Evolutionary conservation across 2,113 vertebrate genomes (phyloP).

Genomic region (Poeciliopsis occidentalis): DNA sequence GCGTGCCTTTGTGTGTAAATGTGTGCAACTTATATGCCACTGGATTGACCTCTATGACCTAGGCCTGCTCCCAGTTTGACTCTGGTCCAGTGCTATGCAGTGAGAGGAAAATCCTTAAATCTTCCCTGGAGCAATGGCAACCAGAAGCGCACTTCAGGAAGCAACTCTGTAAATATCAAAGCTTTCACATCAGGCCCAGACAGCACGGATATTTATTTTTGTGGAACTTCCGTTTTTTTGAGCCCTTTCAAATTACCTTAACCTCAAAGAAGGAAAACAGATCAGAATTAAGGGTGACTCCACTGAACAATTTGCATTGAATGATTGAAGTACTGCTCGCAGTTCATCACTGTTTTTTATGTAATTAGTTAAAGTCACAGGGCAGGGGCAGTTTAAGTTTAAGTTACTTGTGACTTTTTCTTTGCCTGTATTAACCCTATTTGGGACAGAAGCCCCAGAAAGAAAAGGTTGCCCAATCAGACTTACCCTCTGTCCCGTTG

Average conservation of each 20-base stretch:
- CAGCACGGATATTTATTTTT: slow-evolving; percentile 29
- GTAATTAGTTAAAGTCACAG: slow-evolving; percentile 50
- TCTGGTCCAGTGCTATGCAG: slow-evolving; percentile 41
- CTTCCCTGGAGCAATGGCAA: slow-evolving; percentile 49
- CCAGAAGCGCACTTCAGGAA: slow-evolving; percentile 54
- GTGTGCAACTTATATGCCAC: slow-evolving; percentile 10
- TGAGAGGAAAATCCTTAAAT: slow-evolving; percentile 56
- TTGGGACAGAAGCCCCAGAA: slow-evolving; percentile 37
- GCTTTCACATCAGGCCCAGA: slow-evolving; percentile 42
- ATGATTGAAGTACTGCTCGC: slow-evolving; percentile 32
- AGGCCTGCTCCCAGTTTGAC: slow-evolving; percentile 53
- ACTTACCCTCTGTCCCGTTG: slow-evolving; percentile 39
- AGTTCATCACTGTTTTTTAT: slow-evolving; percentile 48
- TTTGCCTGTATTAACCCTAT: slow-evolving; percentile 38
- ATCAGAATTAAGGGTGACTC: slow-evolving; percentile 38
- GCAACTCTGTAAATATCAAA: slow-evolving; percentile 56
- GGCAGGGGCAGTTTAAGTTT: neutral
- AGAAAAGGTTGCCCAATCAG: slow-evolving; percentile 40
- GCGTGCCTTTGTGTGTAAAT: neutral
- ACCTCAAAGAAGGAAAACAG: slow-evolving; percentile 24
- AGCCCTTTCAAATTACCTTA: slow-evolving; percentile 49
- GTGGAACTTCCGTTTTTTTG: slow-evolving; percentile 23
- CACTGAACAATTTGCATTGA: slow-evolving; percentile 63
- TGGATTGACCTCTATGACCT: slow-evolving; percentile 55
- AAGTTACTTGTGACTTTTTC: slow-evolving; percentile 44